phyloP scores from a whole-genome alignment of 2,888 invertebrate species.

The Escarpia spicata region DNA sequence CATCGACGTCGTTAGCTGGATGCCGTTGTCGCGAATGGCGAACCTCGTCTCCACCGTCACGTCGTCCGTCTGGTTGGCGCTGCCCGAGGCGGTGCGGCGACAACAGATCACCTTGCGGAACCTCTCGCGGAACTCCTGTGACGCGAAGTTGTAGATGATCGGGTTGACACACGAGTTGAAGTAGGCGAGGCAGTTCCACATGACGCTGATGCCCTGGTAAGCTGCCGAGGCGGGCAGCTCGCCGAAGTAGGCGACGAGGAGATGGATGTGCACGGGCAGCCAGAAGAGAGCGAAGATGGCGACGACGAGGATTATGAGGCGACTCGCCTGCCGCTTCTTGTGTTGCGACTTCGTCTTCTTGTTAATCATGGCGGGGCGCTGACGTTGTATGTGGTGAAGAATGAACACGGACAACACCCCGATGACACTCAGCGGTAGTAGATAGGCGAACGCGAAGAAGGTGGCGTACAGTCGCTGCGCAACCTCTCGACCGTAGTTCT shows the following conservation, averaged over 20 bases:
- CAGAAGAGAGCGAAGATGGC: slow-evolving; percentile 46
- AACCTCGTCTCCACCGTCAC: neutral
- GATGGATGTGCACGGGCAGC: slow-evolving; percentile 47
- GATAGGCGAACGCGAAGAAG: slow-evolving; percentile 44
- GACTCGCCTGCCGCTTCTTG: slow-evolving; percentile 35
- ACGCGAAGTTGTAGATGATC: slow-evolving; percentile 46
- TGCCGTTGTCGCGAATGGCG: neutral
- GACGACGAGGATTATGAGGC: slow-evolving; percentile 44
- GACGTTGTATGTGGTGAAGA: slow-evolving; percentile 38
- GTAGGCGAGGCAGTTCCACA: slow-evolving; percentile 45
- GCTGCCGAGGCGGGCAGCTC: slow-evolving; percentile 28
- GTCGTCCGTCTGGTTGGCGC: neutral
- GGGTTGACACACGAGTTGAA: slow-evolving; percentile 47
- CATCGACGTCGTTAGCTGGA: neutral
- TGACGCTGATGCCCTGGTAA: slow-evolving; percentile 39
- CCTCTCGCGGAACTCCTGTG: slow-evolving; percentile 44
- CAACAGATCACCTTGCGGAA: slow-evolving; percentile 33
- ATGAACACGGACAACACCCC: slow-evolving; percentile 42
- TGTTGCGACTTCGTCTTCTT: slow-evolving; percentile 33
- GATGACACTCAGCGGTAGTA: slow-evolving; percentile 41
- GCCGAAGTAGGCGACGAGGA: slow-evolving; percentile 42
- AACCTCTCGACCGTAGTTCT: slow-evolving; percentile 29
- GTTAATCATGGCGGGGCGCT: slow-evolving; percentile 30
- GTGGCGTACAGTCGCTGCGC: slow-evolving; percentile 38
- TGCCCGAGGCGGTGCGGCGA: neutral